Percentiles rank a stretch among this genome's conserved stretches.
These are phyloP conservation scores for Trichopria drosophilae DNA, from an alignment of 2,888 invertebrate genomes.

Conservation along the genomic window DNA sequence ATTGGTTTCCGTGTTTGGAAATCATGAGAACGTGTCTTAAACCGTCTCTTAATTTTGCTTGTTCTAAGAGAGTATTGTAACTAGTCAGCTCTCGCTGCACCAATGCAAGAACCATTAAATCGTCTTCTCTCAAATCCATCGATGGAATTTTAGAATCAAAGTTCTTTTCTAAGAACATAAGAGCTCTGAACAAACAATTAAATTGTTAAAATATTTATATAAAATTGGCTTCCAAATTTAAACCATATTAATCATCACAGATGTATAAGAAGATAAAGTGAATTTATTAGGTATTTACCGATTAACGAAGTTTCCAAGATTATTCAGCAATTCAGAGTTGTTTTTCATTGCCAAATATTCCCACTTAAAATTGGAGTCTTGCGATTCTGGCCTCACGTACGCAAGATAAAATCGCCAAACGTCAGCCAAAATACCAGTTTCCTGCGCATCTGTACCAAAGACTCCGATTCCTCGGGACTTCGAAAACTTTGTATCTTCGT, in stretches of 20 bases:
- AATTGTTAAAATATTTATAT: slow-evolving; percentile 2
- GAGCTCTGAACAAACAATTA: too few relatives aligned
- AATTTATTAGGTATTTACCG: slow-evolving; percentile 50
- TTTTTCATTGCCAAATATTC: slow-evolving; percentile 87
- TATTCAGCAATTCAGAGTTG: slow-evolving; percentile 95
- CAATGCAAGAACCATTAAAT: slow-evolving; percentile 73
- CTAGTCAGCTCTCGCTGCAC: slow-evolving; percentile 76
- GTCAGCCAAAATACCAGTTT: slow-evolving; percentile 88
- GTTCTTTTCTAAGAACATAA: slow-evolving; percentile 85
- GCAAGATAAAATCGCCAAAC: slow-evolving; percentile 96
- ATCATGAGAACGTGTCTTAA: slow-evolving; percentile 82
- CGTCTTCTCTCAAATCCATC: slow-evolving; percentile 67
- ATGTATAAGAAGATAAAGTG: too few relatives aligned
- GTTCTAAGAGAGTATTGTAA: slow-evolving; percentile 75
- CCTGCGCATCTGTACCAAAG: slow-evolving; percentile 92
- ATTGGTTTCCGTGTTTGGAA: slow-evolving; percentile 93
- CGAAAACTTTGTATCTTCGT: slow-evolving; percentile 98
- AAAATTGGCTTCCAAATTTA: too few relatives aligned
- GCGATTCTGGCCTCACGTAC: slow-evolving; percentile 89
- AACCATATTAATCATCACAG: neutral
- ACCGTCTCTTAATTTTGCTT: slow-evolving; percentile 80
- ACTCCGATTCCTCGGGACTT: slow-evolving; percentile 96
- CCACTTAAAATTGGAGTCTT: slow-evolving; percentile 96
- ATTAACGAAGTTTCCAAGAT: slow-evolving; percentile 97
- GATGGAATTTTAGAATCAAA: slow-evolving; percentile 73